Evolutionary conservation across 1,140 invertebrate species (phyloP).

Genomic region (Sarcophaga peregrina): DNA sequence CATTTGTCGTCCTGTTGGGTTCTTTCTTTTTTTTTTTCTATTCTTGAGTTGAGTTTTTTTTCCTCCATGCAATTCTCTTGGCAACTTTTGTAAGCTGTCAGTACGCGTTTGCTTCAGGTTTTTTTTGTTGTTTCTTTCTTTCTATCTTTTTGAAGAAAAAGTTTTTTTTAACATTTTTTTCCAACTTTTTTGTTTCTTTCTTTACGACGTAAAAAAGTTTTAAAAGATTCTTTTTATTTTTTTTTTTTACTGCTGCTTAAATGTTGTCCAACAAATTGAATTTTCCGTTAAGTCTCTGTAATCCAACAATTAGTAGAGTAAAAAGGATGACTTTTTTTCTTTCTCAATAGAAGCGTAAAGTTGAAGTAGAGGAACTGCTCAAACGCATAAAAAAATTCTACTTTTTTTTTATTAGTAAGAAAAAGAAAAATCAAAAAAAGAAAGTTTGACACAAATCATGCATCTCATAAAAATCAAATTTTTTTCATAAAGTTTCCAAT

Average conservation of each 20-base stretch:
- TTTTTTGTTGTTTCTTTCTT: background rate
- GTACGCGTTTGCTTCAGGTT: conserved; percentile 26
- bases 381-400: too few species aligned
- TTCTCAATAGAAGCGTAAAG: conserved; percentile 10
- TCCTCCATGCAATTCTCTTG: background rate
- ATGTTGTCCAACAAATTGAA: conserved; percentile 36
- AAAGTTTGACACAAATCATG: conserved; percentile 35
- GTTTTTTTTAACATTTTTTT: background rate
- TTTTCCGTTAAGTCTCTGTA: conserved; percentile 25
- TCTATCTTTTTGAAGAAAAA: conserved; percentile 14
- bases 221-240: background rate
- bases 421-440: background rate
- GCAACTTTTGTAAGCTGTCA: conserved; percentile 39
- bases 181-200: background rate
- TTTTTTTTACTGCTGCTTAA: background rate
- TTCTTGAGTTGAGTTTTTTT: background rate
- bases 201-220: conserved; percentile 14
- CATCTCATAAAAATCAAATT: conserved; percentile 33
- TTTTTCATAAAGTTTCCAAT: background rate
- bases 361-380: background rate
- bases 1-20: background rate
- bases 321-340: background rate
- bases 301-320: conserved; percentile 37
- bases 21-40: background rate
- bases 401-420: too few species aligned